Evolutionary conservation across 2,888 invertebrate species (phyloP).

Genomic region (Boloria selene): DNA sequence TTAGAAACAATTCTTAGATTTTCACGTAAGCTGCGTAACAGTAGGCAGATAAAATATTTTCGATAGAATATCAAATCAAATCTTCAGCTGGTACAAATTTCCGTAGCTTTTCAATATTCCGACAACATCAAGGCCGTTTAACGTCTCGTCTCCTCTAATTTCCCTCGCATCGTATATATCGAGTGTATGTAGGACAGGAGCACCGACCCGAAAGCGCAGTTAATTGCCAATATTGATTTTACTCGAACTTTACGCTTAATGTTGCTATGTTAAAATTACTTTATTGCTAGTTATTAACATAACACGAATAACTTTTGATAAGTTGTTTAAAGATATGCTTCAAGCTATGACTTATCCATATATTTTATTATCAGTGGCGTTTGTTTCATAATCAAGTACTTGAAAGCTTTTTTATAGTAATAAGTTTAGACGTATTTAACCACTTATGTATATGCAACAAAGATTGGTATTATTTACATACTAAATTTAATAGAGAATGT

Average conservation of each 20-base stretch:
- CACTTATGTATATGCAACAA: no score
- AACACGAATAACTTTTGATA: no score
- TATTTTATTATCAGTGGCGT: no score
- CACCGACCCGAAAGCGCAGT: slow-evolving; percentile 56
- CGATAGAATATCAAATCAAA: not conserved
- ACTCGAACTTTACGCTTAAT: slow-evolving; percentile 23
- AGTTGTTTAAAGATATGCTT: no score
- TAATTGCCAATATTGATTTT: slow-evolving; percentile 65
- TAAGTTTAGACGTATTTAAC: not conserved
- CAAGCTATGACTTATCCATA: no score
- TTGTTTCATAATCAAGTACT: not conserved
- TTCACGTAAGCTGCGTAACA: no score
- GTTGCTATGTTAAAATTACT: no score
- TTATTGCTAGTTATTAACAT: no score
- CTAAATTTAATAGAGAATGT: not conserved
- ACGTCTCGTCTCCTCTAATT: slow-evolving; percentile 19
- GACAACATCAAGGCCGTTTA: slow-evolving; percentile 21
- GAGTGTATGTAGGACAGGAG: slow-evolving; percentile 50
- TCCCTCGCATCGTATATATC: slow-evolving; percentile 45
- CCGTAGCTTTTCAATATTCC: slow-evolving; percentile 25
- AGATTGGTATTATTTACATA: not conserved
- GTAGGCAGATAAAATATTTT: no score
- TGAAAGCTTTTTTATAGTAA: not conserved
- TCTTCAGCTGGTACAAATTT: not conserved
- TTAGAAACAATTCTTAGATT: no score